phyloP scores from a whole-genome alignment of 2,797 vertebrate genomes.

The Rhabdomys pumilio region DNA sequence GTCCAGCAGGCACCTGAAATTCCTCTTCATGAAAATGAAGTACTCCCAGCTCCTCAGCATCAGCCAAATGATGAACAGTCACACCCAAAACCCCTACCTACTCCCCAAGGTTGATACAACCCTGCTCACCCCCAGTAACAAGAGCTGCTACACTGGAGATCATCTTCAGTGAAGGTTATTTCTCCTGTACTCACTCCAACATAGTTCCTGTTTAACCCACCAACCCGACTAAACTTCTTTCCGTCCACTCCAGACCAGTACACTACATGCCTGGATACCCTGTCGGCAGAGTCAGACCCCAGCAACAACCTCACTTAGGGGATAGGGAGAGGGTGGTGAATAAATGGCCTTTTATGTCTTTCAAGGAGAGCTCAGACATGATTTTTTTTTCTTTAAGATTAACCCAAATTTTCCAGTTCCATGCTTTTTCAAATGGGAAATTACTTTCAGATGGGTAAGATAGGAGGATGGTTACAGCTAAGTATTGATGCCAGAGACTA shows the following conservation, averaged over 20 bases:
- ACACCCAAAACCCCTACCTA: too few species aligned
- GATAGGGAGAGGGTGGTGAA: not conserved
- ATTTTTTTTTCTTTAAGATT: not conserved
- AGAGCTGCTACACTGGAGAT: too few species aligned
- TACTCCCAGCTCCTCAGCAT: too few species aligned
- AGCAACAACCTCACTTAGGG: not conserved
- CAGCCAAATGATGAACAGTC: too few species aligned
- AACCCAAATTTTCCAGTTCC: not conserved
- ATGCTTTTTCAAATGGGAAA: not conserved
- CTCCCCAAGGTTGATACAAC: too few species aligned
- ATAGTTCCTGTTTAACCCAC: not conserved
- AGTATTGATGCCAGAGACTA: not conserved
- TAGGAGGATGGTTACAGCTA: not conserved
- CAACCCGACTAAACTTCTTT: not conserved
- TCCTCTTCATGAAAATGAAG: too few species aligned
- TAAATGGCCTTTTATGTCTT: not conserved
- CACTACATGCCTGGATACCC: not conserved
- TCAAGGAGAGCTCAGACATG: not conserved
- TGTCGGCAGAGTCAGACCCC: not conserved
- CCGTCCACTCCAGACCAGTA: not conserved
- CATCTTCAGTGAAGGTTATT: too few species aligned
- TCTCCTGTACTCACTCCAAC: too few species aligned
- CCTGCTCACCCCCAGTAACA: too few species aligned
- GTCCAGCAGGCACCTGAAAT: too few species aligned
- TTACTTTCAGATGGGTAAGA: not conserved